Base-by-base conservation (phyloP, 2,888 invertebrate genomes). In the Smittia aterrima region DNA sequence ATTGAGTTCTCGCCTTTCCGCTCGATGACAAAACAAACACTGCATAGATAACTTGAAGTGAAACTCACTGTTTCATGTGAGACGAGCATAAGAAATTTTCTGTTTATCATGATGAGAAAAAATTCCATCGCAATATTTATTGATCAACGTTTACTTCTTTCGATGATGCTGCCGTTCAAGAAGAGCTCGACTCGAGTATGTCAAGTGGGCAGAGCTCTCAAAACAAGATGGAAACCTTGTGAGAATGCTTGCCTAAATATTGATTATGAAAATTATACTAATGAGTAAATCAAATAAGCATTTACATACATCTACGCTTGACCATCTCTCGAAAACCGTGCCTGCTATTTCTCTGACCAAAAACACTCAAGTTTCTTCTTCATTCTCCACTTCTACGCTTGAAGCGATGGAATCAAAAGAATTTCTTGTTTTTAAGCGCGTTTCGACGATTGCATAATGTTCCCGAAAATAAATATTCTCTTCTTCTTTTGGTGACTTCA, bases 241-340 rank as follows among this genome's bases (percentile, higher is more conserved):
- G 41, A 67, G 67, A 67, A 67, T 40, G 16, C 22, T 67, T 67
- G 67, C 67, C 38, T 32, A 40, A 67, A 67, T 67, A 67, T 67
- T 58, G 58, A 58, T 58, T 67, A 67, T 67, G 67, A 67, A 67
- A 67, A 67, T 67, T 38, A 41, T 67, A 41, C 67, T 67, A 67
- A 67, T 67, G 67, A 67, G 67, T 32, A 32, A 67, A 38, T 67
- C 67, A 67, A 67, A 67, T 67, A 67, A 62, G n/a, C 67, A 67
- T 67, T 67, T 67, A 41, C 67, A 67, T 67, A 41, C 18, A 16
- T n/a, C 67, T 9, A 67, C n/a, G 66, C 66, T n/a, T 4, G 32
- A 22, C n/a, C 27, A 27, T 66, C 24, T 32, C 24, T 66, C 66
- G 25, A 11, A 7, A 25, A 32, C 18, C 67, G 18, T 67, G 40